Percentiles rank a stretch among this genome's conserved stretches.
Evolutionary conservation across 2,888 invertebrate genomes (phyloP).

Genomic region (Drosophila meridiana): DNA sequence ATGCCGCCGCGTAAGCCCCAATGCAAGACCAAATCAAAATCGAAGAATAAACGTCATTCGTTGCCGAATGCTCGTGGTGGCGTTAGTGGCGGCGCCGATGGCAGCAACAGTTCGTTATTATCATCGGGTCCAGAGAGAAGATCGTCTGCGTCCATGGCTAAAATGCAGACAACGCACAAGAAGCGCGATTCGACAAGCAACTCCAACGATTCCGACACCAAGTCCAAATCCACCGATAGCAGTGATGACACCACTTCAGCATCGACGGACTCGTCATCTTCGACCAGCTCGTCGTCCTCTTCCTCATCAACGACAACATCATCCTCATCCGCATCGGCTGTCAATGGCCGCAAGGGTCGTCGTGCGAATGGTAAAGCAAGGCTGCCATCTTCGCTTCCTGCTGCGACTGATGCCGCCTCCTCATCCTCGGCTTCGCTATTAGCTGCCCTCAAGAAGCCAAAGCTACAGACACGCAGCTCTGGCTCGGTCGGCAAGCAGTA

Average conservation of each 20-base stretch:
- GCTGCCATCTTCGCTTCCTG: not conserved
- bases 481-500: constrained; percentile 71
- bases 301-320: constrained; percentile 30
- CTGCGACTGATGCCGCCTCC: constrained; percentile 22
- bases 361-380: constrained; percentile 56
- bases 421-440: constrained; percentile 50
- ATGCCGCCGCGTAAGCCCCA: constrained; percentile 71
- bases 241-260: constrained; percentile 47
- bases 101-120: not conserved
- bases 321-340: constrained; percentile 15
- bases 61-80: constrained; percentile 15
- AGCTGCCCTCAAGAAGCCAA: constrained; percentile 66
- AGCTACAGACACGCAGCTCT: constrained; percentile 62
- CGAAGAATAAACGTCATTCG: constrained; percentile 45
- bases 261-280: constrained; percentile 20
- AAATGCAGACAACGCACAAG: not conserved
- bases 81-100: not conserved
- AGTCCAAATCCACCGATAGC: constrained; percentile 28
- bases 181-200: constrained; percentile 36
- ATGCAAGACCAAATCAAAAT: constrained; percentile 39
- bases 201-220: constrained; percentile 48
- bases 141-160: not conserved
- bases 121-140: not conserved
- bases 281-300: constrained; percentile 35
- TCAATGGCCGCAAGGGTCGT: constrained; percentile 11